Base-by-base conservation (phyloP, 2,888 invertebrate species). In the Lepidocyrtinus sp. region DNA sequence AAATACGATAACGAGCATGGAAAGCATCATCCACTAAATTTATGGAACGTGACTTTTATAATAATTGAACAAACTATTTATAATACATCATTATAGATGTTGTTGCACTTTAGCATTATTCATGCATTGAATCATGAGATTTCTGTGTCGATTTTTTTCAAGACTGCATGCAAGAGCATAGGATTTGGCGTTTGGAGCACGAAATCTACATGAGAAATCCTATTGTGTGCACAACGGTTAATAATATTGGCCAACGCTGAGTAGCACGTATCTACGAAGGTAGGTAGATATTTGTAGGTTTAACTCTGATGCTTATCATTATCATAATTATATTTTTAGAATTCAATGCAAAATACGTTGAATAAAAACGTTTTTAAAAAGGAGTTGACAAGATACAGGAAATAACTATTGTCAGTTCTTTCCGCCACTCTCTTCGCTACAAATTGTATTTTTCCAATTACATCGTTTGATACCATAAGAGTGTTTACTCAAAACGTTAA, bases 1-100 rank as follows among this genome's bases (percentile, higher is more conserved):
- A n/a, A n/a, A n/a, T 12, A 73, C 25, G 63, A 72, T 72, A 72
- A 73, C 46, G 55, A 64, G 50, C 64, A 73, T 73, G 50, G 24
- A 46, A 21, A 55, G 55, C 26, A 25, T n/a, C n/a, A n/a, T 36
- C 19, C 1, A 63, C 36, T 25, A 71, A 62, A 36, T 61, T 22
- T 27, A 45, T 17, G 15, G 24, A n/a, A 73, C 73, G 73, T 73
- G 73, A 63, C 55, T 22, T 9, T 63, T 21, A 36, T 68, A 75
- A 67, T 67, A 75, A 67, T 61, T 67, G 45, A 59, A 45, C 55
- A 12, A 7, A 61, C n/a, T n/a, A n/a, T 36, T 36, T 36, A 9
- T 36, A 12, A 36, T 9, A 36, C 7, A 36, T 36, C 5, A 36
- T 36, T 36, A 55, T n/a, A 55, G 36, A 36, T 36, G n/a, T 55